Base-by-base conservation (phyloP, 2,888 invertebrate species). In the Netelia melanura region DNA sequence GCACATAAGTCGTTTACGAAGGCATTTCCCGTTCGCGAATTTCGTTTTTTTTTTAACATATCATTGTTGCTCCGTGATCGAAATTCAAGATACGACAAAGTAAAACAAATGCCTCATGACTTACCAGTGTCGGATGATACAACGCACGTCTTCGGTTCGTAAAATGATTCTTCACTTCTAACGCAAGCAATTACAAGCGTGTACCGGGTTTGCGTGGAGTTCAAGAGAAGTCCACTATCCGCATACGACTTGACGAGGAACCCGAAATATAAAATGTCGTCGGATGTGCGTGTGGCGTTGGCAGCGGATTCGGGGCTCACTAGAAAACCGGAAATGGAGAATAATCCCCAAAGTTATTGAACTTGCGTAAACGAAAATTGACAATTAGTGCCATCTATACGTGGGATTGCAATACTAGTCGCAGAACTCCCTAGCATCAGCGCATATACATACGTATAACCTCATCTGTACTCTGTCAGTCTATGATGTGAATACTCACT, bases 261-360 rank as follows among this genome's bases (percentile, higher is more conserved):
- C 21, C 56, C n/a, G 17, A 56, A 70, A 80, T 74, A 62, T 71
- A 84, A 84, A 80, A 84, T 84, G 83, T 84, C 83, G 83, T 70
- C 79, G 14, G 30, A 52, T 68, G 78, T 21, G 68, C 68, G 78
- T n/a, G 56, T 80, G 76, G 83, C 83, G 83, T 84, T 80, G 38
- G 43, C 25, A 10, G 17, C 64, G 58, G 48, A 38, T 52, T 25
- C 30, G 70, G 11, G 75, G 80, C 71, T 58, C 77, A 71, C 11
- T n/a, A 44, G n/a, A 54, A 52, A 71, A 71, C 70, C 83, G 83
- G 83, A 84, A 76, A 75, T 43, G 38, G 65, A 44, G 43, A 10
- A 23, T 56, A 61, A 8, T 30, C 30, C 25, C 68, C 23, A 48
- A 14, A 38, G 10, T 48, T 14, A 14, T 14, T 14, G 14, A 48